Conservation (phyloP, 2,888 invertebrate genomes). For the Tetragnatha montana region DNA sequence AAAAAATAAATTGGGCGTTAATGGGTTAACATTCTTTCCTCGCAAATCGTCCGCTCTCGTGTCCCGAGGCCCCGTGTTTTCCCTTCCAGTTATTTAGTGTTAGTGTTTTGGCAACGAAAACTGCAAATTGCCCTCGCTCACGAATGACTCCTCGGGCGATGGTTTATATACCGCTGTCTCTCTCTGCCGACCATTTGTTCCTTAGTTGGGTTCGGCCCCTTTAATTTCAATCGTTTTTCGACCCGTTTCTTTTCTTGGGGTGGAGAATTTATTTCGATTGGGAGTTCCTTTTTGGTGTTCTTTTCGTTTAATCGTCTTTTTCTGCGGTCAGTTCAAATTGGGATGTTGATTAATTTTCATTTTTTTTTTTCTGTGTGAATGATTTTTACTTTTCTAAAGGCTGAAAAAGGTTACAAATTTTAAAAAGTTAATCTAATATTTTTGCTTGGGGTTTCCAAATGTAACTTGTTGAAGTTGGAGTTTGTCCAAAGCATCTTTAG, state of each 20-base stretch:
- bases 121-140: conserved; percentile 64
- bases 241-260: background rate
- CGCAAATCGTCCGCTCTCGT: conserved; percentile 40
- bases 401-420: background rate
- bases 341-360: background rate
- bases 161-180: conserved; percentile 56
- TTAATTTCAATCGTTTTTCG: conserved; percentile 62
- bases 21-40: conserved; percentile 68
- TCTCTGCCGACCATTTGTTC: conserved; percentile 57
- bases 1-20: too few relatives aligned
- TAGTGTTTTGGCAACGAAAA: conserved; percentile 67
- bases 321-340: background rate
- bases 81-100: conserved; percentile 61
- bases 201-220: conserved; percentile 49
- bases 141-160: conserved; percentile 67
- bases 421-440: too few relatives aligned
- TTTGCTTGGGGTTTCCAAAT: too few relatives aligned
- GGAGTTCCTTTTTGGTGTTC: background rate
- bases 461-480: too few relatives aligned
- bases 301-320: background rate
- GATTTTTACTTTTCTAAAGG: background rate
- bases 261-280: conserved; percentile 19
- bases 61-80: conserved; percentile 18
- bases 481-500: too few relatives aligned
- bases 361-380: background rate